Conservation (phyloP, 2,888 invertebrate genomes). For the Eristalis intricaria region DNA sequence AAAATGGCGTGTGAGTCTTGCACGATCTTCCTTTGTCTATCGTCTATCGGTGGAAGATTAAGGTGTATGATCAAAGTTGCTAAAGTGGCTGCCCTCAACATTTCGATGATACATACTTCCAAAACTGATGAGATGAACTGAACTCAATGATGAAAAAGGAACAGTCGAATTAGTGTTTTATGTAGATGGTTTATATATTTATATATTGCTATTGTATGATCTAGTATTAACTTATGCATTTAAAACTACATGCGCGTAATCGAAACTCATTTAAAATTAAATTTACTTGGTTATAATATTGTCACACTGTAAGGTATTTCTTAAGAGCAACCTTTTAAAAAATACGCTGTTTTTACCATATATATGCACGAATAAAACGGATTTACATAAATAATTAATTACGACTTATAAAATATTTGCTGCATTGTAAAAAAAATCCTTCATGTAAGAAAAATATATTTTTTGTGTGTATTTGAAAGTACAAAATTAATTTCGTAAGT, state of each 20-base stretch:
- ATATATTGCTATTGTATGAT: slow-evolving; percentile 11
- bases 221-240: slow-evolving; percentile 31
- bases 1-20: too few relatives aligned
- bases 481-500: not conserved
- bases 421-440: not conserved
- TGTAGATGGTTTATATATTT: not conserved
- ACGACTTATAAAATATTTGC: not conserved
- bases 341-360: not conserved
- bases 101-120: too few relatives aligned
- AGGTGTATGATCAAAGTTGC: too few relatives aligned
- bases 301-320: slow-evolving; percentile 44
- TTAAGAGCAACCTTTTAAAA: not conserved
- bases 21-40: too few relatives aligned
- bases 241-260: slow-evolving; percentile 31
- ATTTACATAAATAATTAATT: not conserved
- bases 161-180: too few relatives aligned
- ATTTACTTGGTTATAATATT: slow-evolving; percentile 38
- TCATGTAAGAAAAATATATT: not conserved
- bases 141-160: too few relatives aligned
- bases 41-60: too few relatives aligned
- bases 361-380: not conserved
- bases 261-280: slow-evolving; percentile 33
- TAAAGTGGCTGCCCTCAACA: too few relatives aligned
- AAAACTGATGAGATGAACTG: too few relatives aligned
- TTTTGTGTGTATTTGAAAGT: not conserved